Percentiles rank a stretch among this genome's conserved stretches.
Conservation (phyloP, 2,888 invertebrate genomes). For the Leptinotarsa peninsularis region DNA sequence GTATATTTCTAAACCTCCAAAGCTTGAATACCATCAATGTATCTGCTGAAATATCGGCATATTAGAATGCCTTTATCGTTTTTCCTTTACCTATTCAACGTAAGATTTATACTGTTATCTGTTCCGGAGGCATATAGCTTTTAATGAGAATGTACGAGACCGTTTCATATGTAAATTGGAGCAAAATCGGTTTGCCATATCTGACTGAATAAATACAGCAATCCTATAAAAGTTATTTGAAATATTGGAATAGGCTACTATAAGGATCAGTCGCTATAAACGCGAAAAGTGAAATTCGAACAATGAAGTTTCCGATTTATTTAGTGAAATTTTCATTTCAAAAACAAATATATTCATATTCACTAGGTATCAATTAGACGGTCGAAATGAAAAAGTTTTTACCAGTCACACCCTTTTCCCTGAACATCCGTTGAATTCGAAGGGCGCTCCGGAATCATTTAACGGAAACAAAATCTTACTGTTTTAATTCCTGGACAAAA, state of each 20-base stretch:
- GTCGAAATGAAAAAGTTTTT: no score
- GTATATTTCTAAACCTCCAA: conserved; percentile 30
- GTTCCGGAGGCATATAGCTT: conserved; percentile 31
- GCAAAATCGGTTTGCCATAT: conserved; percentile 27
- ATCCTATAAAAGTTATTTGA: conserved; percentile 20
- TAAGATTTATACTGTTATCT: conserved; percentile 35
- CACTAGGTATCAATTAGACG: no score
- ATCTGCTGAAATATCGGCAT: conserved; percentile 40
- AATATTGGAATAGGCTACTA: conserved; percentile 3
- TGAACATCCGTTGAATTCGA: no score
- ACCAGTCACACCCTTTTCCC: no score
- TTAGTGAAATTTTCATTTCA: no score
- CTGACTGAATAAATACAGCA: conserved; percentile 15
- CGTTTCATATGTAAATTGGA: conserved; percentile 34
- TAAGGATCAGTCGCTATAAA: conserved; percentile 12
- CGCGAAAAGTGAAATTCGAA: conserved; percentile 8
- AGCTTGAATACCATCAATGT: conserved; percentile 26
- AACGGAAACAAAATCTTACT: no score
- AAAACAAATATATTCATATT: no score
- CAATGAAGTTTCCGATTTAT: neutral
- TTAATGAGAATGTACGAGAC: conserved; percentile 32
- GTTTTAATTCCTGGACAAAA: no score
- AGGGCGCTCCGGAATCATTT: no score
- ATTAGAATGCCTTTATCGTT: conserved; percentile 44
- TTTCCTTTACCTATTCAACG: conserved; percentile 34